Conservation (phyloP, 2,113 vertebrate species). For the Marmota monax region DNA sequence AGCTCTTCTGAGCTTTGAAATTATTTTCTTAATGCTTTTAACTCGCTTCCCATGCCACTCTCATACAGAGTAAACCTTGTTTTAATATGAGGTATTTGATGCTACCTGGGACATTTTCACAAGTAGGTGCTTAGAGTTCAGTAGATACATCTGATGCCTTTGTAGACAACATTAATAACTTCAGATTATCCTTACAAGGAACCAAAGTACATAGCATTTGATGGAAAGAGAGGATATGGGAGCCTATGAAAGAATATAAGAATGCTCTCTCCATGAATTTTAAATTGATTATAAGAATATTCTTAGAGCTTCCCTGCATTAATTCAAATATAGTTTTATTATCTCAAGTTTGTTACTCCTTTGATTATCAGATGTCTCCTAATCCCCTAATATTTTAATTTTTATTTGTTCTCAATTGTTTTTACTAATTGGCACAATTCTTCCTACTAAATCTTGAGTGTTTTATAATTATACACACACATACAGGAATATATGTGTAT, state of each 20-base stretch:
- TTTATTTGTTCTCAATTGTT: slow-evolving; percentile 14
- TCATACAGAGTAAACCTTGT: neutral
- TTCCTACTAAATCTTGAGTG: neutral
- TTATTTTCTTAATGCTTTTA: slow-evolving; percentile 46
- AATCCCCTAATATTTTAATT: neutral
- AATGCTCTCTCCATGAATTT: neutral
- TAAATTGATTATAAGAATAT: slow-evolving; percentile 5
- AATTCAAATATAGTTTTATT: neutral
- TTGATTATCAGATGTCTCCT: neutral
- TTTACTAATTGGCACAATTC: neutral
- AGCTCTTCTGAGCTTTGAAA: slow-evolving; percentile 48
- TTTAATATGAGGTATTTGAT: neutral
- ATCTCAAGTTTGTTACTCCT: neutral
- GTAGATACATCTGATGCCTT: neutral
- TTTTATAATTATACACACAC: neutral
- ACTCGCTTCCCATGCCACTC: neutral
- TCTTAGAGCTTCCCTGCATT: neutral
- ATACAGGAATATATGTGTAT: no score
- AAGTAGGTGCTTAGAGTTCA: neutral
- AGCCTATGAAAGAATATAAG: neutral
- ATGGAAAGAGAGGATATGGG: neutral
- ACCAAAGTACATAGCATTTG: neutral
- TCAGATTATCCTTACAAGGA: neutral
- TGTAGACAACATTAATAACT: neutral
- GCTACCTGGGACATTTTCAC: neutral